phyloP scores from a whole-genome alignment of 2,888 invertebrate species.

The Cataglyphis cursor region DNA sequence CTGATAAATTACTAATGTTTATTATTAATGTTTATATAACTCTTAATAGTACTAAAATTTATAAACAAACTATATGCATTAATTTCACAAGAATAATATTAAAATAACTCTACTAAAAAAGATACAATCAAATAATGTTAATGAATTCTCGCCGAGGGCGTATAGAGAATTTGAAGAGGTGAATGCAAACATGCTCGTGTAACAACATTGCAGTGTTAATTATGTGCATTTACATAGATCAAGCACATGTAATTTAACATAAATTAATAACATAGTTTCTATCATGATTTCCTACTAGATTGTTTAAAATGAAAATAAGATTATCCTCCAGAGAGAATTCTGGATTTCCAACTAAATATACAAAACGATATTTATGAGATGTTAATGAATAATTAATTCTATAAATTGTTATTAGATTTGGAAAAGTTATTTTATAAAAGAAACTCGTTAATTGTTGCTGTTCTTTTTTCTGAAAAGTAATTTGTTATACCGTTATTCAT shows the following conservation, averaged over 20 bases:
- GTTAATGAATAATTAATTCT: neutral
- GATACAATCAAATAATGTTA: constrained; percentile 17
- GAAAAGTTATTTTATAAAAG: neutral
- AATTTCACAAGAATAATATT: neutral
- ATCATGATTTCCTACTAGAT: constrained; percentile 40
- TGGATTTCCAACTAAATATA: constrained; percentile 8
- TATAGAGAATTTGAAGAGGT: constrained; percentile 62
- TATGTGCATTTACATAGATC: constrained; percentile 56
- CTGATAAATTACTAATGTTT: neutral
- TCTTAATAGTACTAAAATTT: neutral
- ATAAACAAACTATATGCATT: neutral
- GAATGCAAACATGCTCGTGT: constrained; percentile 48
- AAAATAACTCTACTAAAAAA: neutral
- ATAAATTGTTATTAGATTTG: neutral
- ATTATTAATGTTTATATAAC: neutral
- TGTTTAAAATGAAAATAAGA: constrained; percentile 41
- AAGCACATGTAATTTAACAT: constrained; percentile 61
- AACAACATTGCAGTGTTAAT: constrained; percentile 18
- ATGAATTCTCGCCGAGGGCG: constrained; percentile 55
- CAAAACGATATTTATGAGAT: neutral
- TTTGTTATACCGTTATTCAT: neutral
- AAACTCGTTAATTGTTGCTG: too few relatives aligned
- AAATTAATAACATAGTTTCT: constrained; percentile 15
- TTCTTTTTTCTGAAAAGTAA: too few relatives aligned
- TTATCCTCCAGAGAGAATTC: constrained; percentile 1